A percentile compares a stretch with the other conserved stretches of the same genome.
These are phyloP conservation scores for Suncus etruscus DNA, from an alignment of 2,113 vertebrate species.

Conservation along the genomic window DNA sequence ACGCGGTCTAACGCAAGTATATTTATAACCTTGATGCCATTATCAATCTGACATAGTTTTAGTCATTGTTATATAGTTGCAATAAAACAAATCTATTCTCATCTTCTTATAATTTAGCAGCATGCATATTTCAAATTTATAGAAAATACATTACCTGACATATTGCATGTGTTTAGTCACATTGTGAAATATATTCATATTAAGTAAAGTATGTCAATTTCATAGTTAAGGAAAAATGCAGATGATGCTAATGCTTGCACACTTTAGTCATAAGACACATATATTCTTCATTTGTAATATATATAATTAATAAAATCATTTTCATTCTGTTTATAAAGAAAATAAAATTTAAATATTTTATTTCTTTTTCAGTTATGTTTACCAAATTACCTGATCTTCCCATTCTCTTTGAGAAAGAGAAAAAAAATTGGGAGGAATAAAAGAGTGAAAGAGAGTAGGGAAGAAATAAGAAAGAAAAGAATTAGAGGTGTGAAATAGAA, in stretches of 20 bases:
- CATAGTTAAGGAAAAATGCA: background rate
- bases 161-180: background rate
- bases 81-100: background rate
- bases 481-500: background rate
- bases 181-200: background rate
- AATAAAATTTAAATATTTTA: background rate
- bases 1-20: too few relatives aligned
- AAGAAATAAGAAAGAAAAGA: background rate
- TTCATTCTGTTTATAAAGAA: constrained; percentile 1
- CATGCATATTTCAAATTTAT: constrained; percentile 40
- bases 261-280: background rate
- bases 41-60: background rate
- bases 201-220: background rate
- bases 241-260: background rate
- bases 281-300: background rate
- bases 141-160: background rate
- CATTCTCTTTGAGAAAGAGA: background rate
- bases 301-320: constrained; percentile 19
- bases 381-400: background rate
- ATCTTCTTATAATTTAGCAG: background rate
- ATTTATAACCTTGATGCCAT: background rate
- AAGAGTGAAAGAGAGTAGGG: background rate
- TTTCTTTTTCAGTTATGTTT: background rate
- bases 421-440: background rate
- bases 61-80: background rate